Conservation (phyloP, 2,797 vertebrate species). For the Rhabdomys pumilio region DNA sequence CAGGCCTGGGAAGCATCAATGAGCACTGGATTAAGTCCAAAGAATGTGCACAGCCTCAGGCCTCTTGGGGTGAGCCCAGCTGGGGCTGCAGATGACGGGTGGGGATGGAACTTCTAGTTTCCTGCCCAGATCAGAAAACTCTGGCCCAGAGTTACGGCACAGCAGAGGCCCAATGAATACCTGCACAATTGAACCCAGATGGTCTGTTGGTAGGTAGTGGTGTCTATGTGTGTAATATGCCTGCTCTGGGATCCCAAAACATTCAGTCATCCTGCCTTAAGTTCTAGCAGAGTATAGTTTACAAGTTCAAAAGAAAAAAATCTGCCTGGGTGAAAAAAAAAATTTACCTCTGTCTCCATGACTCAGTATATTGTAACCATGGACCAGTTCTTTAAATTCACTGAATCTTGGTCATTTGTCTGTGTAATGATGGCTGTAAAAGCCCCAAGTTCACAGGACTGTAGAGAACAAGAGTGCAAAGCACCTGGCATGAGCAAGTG, state of each 20-base stretch:
- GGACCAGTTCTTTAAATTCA: conserved; percentile 45
- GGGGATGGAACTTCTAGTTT: conserved; percentile 77
- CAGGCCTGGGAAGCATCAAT: conserved; percentile 79
- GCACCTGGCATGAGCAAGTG: neutral
- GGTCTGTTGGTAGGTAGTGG: conserved; percentile 35
- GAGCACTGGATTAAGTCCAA: conserved; percentile 77
- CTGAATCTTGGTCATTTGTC: conserved; percentile 23
- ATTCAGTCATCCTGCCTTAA: conserved; percentile 19
- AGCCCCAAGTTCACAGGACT: neutral
- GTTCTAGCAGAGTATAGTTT: conserved; percentile 26
- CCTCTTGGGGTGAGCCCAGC: conserved; percentile 77
- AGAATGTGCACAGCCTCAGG: conserved; percentile 73
- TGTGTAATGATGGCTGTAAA: neutral
- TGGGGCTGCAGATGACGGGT: conserved; percentile 73
- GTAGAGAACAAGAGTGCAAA: neutral
- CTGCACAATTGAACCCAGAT: conserved; percentile 70
- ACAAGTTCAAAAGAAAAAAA: conserved; percentile 56
- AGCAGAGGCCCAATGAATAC: conserved; percentile 67
- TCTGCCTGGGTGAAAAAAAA: neutral
- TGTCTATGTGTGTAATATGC: neutral
- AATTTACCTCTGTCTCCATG: neutral
- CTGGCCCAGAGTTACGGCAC: conserved; percentile 51
- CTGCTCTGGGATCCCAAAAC: conserved; percentile 24
- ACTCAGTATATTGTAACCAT: neutral
- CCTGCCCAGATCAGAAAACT: conserved; percentile 71